Evolutionary conservation across 35 echinoderm and acorn worm species (phyloP).

Genomic region (Acanthaster planci): DNA sequence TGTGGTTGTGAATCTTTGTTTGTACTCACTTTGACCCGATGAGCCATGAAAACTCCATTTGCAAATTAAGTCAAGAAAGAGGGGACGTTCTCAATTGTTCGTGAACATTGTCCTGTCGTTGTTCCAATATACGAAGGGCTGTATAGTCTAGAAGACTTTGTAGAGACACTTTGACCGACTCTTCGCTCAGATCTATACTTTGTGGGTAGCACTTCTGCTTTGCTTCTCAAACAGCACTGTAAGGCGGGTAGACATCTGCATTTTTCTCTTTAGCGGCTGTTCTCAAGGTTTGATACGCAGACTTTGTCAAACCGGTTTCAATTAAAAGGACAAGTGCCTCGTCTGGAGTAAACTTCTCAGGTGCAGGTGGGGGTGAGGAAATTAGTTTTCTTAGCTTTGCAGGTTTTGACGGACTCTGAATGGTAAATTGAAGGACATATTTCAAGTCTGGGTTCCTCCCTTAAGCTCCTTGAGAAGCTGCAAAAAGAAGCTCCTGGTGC

Average conservation of each 20-base stretch:
- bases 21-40: too few relatives aligned
- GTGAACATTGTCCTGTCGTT: conserved; percentile 36
- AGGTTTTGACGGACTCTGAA: too few relatives aligned
- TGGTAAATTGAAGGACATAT: conserved; percentile 65
- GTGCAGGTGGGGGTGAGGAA: conserved; percentile 23
- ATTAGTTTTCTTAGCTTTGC: conserved; percentile 54
- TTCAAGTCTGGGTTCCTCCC: too few relatives aligned
- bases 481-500: too few relatives aligned
- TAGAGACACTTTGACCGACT: conserved; percentile 48
- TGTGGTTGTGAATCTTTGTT: too few relatives aligned
- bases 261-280: conserved; percentile 50
- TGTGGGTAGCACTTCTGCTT: conserved; percentile 33
- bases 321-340: too few relatives aligned
- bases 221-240: conserved; percentile 50
- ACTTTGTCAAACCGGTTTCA: too few relatives aligned
- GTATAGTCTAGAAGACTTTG: conserved; percentile 47
- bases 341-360: too few relatives aligned
- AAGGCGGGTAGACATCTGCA: conserved; percentile 53
- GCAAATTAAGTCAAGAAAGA: conserved; percentile 46
- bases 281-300: too few relatives aligned
- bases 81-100: conserved; percentile 24
- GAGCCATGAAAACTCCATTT: conserved; percentile 71
- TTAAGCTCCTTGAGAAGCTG: too few relatives aligned
- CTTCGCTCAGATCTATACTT: conserved; percentile 14
- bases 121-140: too few relatives aligned